phyloP scores from a whole-genome alignment of 2,113 vertebrate species.

The Argyrosomus japonicus region DNA sequence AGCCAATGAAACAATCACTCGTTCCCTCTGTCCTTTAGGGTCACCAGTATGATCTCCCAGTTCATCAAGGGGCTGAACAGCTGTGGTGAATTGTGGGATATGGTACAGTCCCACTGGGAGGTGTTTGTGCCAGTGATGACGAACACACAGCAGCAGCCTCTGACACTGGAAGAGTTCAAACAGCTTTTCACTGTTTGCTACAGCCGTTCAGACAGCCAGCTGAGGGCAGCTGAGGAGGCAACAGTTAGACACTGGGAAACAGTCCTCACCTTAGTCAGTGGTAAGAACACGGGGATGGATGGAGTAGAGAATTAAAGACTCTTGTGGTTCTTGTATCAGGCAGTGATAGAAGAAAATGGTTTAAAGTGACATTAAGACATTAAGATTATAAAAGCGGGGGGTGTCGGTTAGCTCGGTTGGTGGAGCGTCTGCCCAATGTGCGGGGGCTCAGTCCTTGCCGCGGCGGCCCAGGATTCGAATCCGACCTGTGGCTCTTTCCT shows the following conservation, averaged over 20 bases:
- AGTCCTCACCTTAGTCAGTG: slow-evolving; percentile 61
- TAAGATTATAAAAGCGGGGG: too few species aligned
- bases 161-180: slow-evolving; percentile 64
- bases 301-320: not conserved
- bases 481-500: too few species aligned
- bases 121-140: slow-evolving; percentile 76
- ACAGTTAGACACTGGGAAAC: slow-evolving; percentile 70
- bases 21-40: slow-evolving; percentile 49
- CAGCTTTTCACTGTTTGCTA: slow-evolving; percentile 70
- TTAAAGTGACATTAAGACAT: not conserved
- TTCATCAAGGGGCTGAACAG: slow-evolving; percentile 78
- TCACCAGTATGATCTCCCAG: slow-evolving; percentile 77
- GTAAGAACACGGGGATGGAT: slow-evolving; percentile 45
- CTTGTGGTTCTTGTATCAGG: not conserved
- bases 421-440: too few species aligned
- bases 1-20: not conserved
- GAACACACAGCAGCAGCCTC: slow-evolving; percentile 1
- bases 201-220: slow-evolving; percentile 44
- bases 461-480: too few species aligned
- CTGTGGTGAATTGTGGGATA: slow-evolving; percentile 78
- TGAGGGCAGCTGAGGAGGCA: slow-evolving; percentile 65
- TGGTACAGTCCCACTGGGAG: slow-evolving; percentile 62
- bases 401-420: too few species aligned
- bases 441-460: too few species aligned
- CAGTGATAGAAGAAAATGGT: not conserved